Base-by-base conservation (phyloP, 2,797 vertebrate genomes). In the Pelochelys cantorii region DNA sequence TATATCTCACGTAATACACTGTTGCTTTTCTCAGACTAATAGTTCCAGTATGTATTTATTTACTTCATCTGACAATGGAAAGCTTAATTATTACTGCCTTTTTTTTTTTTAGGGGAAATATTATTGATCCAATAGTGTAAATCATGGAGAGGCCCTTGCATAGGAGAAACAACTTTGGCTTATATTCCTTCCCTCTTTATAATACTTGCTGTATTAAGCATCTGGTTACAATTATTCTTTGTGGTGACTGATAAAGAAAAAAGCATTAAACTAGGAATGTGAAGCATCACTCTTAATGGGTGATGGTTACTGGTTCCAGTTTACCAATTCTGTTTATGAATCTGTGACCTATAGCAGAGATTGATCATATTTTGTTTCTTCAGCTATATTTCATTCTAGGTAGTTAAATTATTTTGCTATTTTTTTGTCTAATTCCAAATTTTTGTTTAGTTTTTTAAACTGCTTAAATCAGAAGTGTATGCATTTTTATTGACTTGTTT, bases 401-500 rank as follows among this genome's bases (percentile, higher is more conserved):
- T 90, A 83, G 75, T 52, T 74, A 62, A 89, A 93, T 37, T 55
- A 79, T 74, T 87, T 90, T 81, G 25, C 60, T 27, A 6, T 83
- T 52, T 92, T 87, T 82, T 87, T 95, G 88, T 85, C 90, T 86
- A 86, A 92, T 93, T 91, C 27, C 20, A 85, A n/a, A 27, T 55
- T 60, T 81, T 27, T 55, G 2, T 86, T 86, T 59, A 12, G 82
- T 59, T 90, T 81, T 92, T 92, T 80, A 81, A 92, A 81, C 12
- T 65, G 74, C 87, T 96, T 77, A 92, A 93, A 96, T 95, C 92
- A 81, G 88, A 91, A 97, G 96, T 96, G 52, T 86, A 55, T 74
- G 80, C 81, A 77, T 91, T 92, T 86, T 93, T 97, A 96, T 89
- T 94, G 92, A 96, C 96, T 91, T 87, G 65, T 88, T 96, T 90